Evolutionary conservation across 2,888 invertebrate species (phyloP), one percentile per base, ranked within the genome.

Genomic region (Pegoplata infirma): DNA sequence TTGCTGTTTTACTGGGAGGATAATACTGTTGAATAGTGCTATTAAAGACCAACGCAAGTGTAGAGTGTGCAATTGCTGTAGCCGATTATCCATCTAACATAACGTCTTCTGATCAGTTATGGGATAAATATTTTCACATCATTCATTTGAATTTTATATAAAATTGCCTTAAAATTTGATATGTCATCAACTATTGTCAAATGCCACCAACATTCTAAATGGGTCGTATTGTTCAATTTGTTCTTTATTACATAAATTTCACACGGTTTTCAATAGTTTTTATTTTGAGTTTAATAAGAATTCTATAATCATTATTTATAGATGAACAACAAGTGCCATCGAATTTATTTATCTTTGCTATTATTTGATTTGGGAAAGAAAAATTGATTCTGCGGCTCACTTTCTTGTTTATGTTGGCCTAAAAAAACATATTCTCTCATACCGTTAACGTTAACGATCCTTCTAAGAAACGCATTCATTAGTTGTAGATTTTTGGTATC

Each of bases 401-500:
- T 23, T 23, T 51, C 16, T 67, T 63, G 47, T 61, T 63, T 21
- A n/a, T 14, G 28, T 8, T 74, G 75, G 28, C 51, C 61, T 67
- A 68, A 68, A 71, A 75, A 71, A 75, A n/a, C n/a, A 67, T 69
- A 61, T 55, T 63, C 63, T 63, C 63, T 49, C 63, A 68, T 21
- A 21, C 25, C 19, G 5, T 61, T 2, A 53, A 55, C n/a, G n/a
- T n/a, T n/a, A n/a, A n/a, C n/a, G 10, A 8, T 55, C 47, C 47
- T 75, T 75, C 75, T 49, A 55, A 44, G 75, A 75, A 75, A 44
- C 47, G 36, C 49, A 63, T 21, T 67, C 71, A 79, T 67, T 75
- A 67, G 61, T 75, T 4, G n/a, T n/a, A 12, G n/a, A n/a, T n/a
- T n/a, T n/a, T n/a, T n/a, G n/a, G 5, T n/a, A 40, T 40, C 36